Base-by-base conservation (phyloP, 2,113 vertebrate species). In the Mystacornis crossleyi region DNA sequence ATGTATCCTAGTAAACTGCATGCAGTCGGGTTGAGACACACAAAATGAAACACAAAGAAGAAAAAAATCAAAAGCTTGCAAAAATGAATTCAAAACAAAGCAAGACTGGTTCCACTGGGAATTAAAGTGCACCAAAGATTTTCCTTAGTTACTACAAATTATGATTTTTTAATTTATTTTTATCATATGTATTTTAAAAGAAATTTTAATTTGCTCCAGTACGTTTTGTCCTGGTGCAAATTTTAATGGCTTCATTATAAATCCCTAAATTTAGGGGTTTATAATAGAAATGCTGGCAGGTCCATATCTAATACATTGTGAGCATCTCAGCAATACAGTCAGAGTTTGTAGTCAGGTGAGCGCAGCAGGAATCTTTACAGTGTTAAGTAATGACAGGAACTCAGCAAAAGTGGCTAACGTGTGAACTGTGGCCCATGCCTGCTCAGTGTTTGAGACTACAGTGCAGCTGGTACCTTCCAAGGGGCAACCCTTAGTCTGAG, bases 231-330 rank as follows among this genome's bases (percentile, higher is more conserved):
- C 90, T 71, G 54, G 48, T 77, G 77, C 80, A 79, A 47, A 64
- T 89, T 97, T 95, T 89, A 83, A 95, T 57, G 69, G 55, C 45
- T 81, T 70, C 75, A 45, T 88, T 91, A 89, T 31, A 94, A 96
- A 95, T 28, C 42, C 17, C 71, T 83, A 61, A 95, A 96, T 92
- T 86, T 90, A 77, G 57, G 48, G 19, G 53, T 88, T 92, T 89
- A 54, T 72, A 90, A 94, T 95, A 78, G 80, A 97, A 96, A 81
- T 4, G 5, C 26, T 96, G 90, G 83, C 80, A 94, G 7, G 14
- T 62, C 71, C 14, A 11, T 55, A 86, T 81, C 82, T 83, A 86
- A 87, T 71, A 66, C 14, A 67, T 31, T 12, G 33, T 87, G 57
- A 84, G 53, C 58, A 69, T 28, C 55, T 90, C 31, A 58, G 67